A percentile compares a stretch with the other conserved stretches of the same genome.
Evolutionary conservation across 2,888 invertebrate genomes (phyloP).

Genomic region (Phyto melanocephala): DNA sequence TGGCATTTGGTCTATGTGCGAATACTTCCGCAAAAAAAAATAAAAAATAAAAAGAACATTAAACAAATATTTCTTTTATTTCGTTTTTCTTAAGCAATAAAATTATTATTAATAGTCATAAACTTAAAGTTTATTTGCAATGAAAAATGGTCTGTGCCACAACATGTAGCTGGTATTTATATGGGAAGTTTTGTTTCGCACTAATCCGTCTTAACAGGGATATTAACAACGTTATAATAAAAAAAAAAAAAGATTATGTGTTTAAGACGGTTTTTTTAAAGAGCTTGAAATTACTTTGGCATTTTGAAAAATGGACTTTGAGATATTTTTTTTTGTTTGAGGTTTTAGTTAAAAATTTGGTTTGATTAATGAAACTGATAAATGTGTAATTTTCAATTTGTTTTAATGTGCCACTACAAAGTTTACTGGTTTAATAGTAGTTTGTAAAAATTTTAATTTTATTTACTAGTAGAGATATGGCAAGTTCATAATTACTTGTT

Average conservation of each 20-base stretch:
- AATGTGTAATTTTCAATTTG: too few relatives aligned
- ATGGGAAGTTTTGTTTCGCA: conserved; percentile 4
- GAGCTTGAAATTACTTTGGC: neutral
- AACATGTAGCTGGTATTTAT: conserved; percentile 40
- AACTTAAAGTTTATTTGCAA: conserved; percentile 49
- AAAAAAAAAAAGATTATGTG: neutral
- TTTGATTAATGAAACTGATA: too few relatives aligned
- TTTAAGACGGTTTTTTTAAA: neutral
- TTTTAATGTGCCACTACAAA: too few relatives aligned
- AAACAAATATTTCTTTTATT: neutral
- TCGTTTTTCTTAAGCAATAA: conserved; percentile 39
- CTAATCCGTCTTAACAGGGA: conserved; percentile 42
- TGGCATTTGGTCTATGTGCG: conserved; percentile 20
- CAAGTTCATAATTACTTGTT: too few relatives aligned
- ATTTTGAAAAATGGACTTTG: too few relatives aligned
- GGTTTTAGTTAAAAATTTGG: too few relatives aligned
- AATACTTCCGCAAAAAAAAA: conserved; percentile 11
- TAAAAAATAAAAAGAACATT: neutral
- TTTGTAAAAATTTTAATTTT: too few relatives aligned
- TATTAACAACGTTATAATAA: conserved; percentile 17
- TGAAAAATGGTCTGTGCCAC: conserved; percentile 46
- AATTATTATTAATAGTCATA: conserved; percentile 51
- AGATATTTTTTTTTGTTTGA: too few relatives aligned
- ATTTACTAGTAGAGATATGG: too few relatives aligned
- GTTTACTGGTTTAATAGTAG: too few relatives aligned